Evolutionary conservation across 2,888 invertebrate species (phyloP).

Genomic region (Aradus depressus): DNA sequence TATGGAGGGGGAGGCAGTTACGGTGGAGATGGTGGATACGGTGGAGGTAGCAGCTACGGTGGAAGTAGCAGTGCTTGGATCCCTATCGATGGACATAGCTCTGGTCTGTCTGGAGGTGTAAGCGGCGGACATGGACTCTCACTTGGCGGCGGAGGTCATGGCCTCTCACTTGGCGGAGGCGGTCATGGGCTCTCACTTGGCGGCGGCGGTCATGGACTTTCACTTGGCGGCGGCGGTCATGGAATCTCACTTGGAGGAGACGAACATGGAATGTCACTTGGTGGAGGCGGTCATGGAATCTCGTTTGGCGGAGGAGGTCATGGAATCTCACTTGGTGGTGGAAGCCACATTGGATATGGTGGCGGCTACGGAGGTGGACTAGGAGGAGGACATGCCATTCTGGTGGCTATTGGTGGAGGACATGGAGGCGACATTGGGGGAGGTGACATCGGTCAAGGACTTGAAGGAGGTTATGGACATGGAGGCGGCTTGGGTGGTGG

Average conservation of each 20-base stretch:
- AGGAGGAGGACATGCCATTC: not conserved
- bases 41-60: not conserved
- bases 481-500: conserved; percentile 1
- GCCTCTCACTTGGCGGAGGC: no score
- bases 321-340: not conserved
- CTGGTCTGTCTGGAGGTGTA: no score
- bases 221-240: conserved; percentile 3
- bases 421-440: not conserved
- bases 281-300: no score
- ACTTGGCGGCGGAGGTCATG: no score
- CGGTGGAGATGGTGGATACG: not conserved
- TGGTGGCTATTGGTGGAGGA: no score
- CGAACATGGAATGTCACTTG: no score
- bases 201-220: no score
- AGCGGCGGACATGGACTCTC: no score
- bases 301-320: not conserved
- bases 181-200: not conserved
- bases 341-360: not conserved
- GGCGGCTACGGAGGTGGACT: not conserved
- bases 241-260: no score
- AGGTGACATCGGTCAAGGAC: not conserved
- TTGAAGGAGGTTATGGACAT: not conserved
- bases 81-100: no score
- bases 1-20: not conserved
- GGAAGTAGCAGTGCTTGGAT: conserved; percentile 1